Conservation (phyloP, 64 coral and sea anemone genomes). For the Stichodactyla helianthus region DNA sequence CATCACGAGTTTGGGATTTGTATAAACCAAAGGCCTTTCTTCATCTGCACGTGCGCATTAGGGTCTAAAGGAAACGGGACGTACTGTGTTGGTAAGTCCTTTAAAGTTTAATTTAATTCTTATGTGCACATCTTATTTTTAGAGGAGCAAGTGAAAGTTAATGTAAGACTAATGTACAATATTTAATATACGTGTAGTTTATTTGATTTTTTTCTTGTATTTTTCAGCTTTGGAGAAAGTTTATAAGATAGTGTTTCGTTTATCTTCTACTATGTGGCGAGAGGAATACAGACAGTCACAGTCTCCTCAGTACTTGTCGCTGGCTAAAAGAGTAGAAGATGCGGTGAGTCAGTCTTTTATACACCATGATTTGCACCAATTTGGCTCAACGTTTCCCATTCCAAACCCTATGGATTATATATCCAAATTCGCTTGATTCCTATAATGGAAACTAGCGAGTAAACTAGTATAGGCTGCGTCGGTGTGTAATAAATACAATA, state of each 20-base stretch:
- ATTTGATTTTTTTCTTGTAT: too few species aligned
- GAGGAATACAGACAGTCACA: slow-evolving; percentile 59
- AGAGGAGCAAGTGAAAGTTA: too few species aligned
- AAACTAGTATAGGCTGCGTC: too few species aligned
- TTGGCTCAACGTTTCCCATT: too few species aligned
- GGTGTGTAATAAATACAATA: too few species aligned
- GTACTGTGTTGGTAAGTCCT: slow-evolving; percentile 60
- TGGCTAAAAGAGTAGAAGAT: slow-evolving; percentile 49
- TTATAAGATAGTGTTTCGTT: slow-evolving; percentile 64
- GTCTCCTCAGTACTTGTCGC: slow-evolving; percentile 22
- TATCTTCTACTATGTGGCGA: slow-evolving; percentile 46
- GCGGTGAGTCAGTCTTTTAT: slow-evolving; percentile 31
- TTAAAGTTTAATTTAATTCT: not conserved
- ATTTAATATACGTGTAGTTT: too few species aligned
- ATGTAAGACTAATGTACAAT: too few species aligned
- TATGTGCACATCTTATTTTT: not conserved
- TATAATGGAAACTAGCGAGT: too few species aligned
- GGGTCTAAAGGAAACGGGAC: slow-evolving; percentile 78
- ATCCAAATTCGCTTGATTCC: too few species aligned
- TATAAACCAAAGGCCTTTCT: slow-evolving; percentile 54
- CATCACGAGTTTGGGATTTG: slow-evolving; percentile 59
- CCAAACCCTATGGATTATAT: too few species aligned
- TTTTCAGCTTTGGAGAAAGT: slow-evolving; percentile 61
- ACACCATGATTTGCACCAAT: too few species aligned
- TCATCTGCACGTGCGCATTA: slow-evolving; percentile 66